Evolutionary conservation across 2,113 vertebrate genomes (phyloP).

Genomic region (Cinclus cinclus): DNA sequence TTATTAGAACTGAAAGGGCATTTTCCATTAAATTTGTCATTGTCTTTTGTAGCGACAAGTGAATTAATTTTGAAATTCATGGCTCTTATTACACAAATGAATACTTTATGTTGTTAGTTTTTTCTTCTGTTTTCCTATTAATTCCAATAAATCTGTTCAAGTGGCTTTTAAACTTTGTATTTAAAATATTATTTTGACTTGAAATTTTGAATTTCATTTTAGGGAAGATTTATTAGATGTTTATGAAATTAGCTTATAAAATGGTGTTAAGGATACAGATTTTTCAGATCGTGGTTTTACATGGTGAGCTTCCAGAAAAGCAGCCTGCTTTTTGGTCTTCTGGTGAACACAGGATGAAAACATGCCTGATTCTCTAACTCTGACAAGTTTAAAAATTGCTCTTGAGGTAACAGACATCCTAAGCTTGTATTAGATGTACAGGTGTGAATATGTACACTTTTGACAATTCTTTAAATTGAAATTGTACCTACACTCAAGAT

Average conservation of each 20-base stretch:
- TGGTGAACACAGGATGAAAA: background rate
- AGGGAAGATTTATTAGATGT: background rate
- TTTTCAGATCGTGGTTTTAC: background rate
- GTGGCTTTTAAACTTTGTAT: background rate
- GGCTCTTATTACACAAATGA: conserved; percentile 12
- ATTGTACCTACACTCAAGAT: background rate
- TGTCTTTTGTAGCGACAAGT: conserved; percentile 30
- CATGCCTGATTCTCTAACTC: background rate
- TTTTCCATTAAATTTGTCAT: conserved; percentile 39
- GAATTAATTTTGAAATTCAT: conserved; percentile 37
- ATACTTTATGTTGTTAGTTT: background rate
- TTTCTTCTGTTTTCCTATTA: background rate
- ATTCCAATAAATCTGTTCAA: background rate
- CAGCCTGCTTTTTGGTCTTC: background rate
- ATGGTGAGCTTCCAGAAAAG: background rate
- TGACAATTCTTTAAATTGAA: background rate
- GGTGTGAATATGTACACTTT: background rate
- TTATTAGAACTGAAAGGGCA: conserved; percentile 17
- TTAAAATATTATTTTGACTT: background rate
- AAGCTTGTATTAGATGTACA: background rate
- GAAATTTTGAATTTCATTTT: background rate
- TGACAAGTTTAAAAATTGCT: background rate
- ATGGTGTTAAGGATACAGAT: background rate
- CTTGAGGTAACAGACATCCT: background rate
- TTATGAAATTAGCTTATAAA: background rate